Percentiles rank a stretch among this genome's conserved stretches.
These are phyloP conservation scores for Rhagologus leucostigma DNA, from an alignment of 2,113 vertebrate species.

Conservation along the genomic window DNA sequence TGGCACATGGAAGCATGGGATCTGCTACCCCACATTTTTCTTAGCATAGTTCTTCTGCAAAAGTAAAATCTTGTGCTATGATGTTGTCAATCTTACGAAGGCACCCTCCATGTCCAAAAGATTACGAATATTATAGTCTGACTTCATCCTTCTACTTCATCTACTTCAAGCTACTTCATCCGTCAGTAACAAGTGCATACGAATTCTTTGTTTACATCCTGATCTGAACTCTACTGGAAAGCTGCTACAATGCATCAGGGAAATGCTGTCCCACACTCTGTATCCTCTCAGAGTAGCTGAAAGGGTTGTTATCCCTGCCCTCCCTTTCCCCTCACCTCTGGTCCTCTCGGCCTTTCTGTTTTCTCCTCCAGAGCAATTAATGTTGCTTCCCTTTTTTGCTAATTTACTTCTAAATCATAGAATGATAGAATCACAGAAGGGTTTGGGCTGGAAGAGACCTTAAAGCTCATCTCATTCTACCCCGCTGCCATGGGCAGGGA, in stretches of 20 bases:
- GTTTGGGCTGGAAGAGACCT: background rate
- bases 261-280: background rate
- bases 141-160: no score
- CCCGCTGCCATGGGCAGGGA: background rate
- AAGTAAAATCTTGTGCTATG: background rate
- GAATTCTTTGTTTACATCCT: background rate
- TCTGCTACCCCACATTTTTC: background rate
- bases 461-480: no score
- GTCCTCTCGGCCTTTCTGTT: background rate
- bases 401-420: background rate
- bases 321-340: background rate
- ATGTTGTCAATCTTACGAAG: background rate
- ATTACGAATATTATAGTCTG: fast-evolving
- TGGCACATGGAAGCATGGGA: background rate
- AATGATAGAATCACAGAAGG: background rate
- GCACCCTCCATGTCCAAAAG: background rate
- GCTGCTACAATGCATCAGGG: background rate
- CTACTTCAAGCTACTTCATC: background rate
- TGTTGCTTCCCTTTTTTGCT: background rate
- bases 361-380: background rate
- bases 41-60: background rate
- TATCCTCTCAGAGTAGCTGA: no score
- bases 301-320: background rate
- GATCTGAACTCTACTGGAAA: background rate
- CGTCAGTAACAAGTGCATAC: background rate